Conservation (phyloP, 2,113 vertebrate genomes). For the Aix galericulata region DNA sequence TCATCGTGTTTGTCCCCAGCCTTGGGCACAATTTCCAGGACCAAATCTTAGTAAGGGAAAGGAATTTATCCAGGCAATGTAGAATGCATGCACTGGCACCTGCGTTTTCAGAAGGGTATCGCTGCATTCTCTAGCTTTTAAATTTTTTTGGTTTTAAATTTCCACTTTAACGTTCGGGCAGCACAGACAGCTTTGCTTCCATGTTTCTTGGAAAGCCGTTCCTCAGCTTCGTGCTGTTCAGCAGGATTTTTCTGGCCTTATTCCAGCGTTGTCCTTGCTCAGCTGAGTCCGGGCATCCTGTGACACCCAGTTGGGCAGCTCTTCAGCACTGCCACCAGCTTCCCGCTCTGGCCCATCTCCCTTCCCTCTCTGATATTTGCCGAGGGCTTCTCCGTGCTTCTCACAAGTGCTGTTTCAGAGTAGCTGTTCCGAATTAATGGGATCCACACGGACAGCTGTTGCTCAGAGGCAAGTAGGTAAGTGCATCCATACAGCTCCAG, state of each 20-base stretch:
- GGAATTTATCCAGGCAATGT: neutral
- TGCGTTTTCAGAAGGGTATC: neutral
- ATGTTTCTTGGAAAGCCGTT: neutral
- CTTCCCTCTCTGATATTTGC: neutral
- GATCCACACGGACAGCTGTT: neutral
- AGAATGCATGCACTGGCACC: fast-evolving
- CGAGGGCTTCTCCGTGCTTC: neutral
- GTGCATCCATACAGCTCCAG: neutral
- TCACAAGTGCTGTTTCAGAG: neutral
- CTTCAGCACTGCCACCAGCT: fast-evolving
- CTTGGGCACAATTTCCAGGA: neutral
- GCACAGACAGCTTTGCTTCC: neutral
- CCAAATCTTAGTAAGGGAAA: neutral
- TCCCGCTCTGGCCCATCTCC: fast-evolving
- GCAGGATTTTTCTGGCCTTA: neutral
- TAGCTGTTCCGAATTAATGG: neutral
- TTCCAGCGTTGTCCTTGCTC: neutral
- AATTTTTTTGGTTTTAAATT: neutral
- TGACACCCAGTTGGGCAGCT: fast-evolving
- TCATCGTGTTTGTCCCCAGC: neutral
- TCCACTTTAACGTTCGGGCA: fast-evolving
- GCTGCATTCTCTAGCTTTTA: no score
- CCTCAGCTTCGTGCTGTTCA: neutral
- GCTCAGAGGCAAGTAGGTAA: neutral
- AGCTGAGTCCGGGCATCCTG: neutral